Percentiles rank a stretch among this genome's conserved stretches.
Conservation (phyloP, 1,140 invertebrate species). For the Rhopalosiphum padi region DNA sequence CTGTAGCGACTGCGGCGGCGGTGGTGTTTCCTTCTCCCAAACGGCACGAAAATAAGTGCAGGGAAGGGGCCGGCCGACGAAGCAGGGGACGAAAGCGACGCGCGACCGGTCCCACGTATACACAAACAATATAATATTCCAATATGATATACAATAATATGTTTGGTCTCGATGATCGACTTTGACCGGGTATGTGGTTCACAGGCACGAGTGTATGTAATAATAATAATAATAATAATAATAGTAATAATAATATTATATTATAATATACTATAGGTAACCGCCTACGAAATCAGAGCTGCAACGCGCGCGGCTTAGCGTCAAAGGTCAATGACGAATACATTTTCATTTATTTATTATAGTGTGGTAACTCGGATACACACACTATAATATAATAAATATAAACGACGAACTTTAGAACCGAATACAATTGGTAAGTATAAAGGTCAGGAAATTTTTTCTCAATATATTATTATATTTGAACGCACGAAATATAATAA, state of each 20-base stretch:
- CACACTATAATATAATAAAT: background rate
- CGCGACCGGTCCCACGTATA: constrained; percentile 29
- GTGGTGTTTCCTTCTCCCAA: constrained; percentile 10
- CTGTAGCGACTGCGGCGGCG: background rate
- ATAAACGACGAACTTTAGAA: constrained; percentile 27
- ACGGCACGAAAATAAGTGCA: background rate
- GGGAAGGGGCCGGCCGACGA: background rate
- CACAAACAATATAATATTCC: background rate
- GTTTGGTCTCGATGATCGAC: background rate
- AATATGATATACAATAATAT: background rate
- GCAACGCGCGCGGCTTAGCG: background rate
- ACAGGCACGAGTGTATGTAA: background rate
- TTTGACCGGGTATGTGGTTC: constrained; percentile 13
- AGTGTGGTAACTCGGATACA: background rate
- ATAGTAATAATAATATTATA: background rate
- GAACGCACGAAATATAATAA: background rate
- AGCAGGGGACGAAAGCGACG: constrained; percentile 22
- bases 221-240: background rate
- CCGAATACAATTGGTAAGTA: constrained; percentile 23
- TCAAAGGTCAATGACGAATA: constrained; percentile 49
- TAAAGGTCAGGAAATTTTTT: constrained; percentile 36
- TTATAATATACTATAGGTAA: background rate
- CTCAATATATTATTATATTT: background rate
- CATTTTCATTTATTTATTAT: background rate
- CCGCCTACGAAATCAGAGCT: constrained; percentile 20